A percentile compares a stretch with the other conserved stretches of the same genome.
Evolutionary conservation across 2,113 vertebrate genomes (phyloP).

Genomic region (Formicarius rufipectus): DNA sequence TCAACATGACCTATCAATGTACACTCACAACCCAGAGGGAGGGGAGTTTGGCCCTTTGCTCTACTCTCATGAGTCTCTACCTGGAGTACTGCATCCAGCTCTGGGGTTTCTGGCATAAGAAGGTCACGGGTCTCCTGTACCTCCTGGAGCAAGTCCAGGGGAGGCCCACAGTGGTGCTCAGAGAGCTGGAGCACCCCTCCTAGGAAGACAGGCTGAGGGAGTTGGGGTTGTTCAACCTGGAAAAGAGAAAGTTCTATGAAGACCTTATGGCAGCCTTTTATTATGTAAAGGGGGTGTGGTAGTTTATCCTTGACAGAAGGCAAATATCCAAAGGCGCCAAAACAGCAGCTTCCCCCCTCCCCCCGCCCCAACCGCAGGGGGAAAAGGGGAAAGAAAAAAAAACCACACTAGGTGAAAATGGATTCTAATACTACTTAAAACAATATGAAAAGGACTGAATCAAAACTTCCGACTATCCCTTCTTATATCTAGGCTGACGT

Average conservation of each 20-base stretch:
- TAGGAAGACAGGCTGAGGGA: background rate
- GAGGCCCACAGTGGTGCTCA: background rate
- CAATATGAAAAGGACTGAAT: too few species aligned
- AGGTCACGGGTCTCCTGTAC: background rate
- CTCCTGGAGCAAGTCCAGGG: accelerated
- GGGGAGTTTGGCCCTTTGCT: background rate
- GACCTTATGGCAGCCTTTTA: background rate
- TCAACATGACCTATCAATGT: background rate
- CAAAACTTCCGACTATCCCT: too few species aligned
- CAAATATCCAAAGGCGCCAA: too few species aligned
- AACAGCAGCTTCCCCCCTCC: too few species aligned
- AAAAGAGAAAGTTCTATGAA: background rate
- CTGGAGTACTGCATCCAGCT: background rate
- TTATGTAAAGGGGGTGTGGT: background rate
- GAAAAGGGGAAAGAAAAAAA: too few species aligned
- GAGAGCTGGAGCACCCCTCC: background rate
- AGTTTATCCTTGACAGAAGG: too few species aligned
- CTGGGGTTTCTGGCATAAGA: background rate
- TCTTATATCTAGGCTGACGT: too few species aligned
- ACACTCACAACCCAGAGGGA: background rate
- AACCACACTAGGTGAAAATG: too few species aligned
- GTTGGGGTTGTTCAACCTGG: background rate
- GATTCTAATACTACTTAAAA: too few species aligned
- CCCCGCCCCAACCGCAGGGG: too few species aligned
- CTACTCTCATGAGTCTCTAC: background rate